Conservation (phyloP, 2,113 vertebrate species). For the Grammomys surdaster region DNA sequence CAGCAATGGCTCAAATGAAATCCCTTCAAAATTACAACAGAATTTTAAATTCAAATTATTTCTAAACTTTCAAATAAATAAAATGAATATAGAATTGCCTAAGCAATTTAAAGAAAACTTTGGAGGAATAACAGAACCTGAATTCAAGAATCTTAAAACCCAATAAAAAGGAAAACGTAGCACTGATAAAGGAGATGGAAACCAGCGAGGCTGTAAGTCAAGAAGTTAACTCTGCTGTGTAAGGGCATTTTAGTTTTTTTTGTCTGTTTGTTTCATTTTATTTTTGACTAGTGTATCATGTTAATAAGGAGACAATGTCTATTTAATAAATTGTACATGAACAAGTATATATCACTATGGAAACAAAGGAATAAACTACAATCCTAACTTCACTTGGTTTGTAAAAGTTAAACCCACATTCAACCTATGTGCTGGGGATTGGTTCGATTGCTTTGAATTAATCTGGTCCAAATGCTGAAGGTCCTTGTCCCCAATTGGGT, state of each 20-base stretch:
- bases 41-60: conserved; percentile 49
- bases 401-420: background rate
- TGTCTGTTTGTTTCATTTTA: background rate
- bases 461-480: too few species aligned
- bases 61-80: conserved; percentile 5
- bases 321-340: background rate
- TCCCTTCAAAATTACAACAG: conserved; percentile 23
- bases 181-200: background rate
- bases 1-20: background rate
- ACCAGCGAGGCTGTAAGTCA: background rate
- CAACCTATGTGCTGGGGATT: background rate
- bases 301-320: background rate
- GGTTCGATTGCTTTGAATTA: too few species aligned
- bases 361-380: conserved; percentile 22
- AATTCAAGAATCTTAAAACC: conserved; percentile 11
- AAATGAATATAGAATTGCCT: background rate
- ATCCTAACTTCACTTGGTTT: background rate
- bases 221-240: background rate
- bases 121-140: background rate
- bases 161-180: background rate
- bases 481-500: too few species aligned
- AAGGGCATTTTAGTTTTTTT: background rate
- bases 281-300: background rate
- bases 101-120: background rate
- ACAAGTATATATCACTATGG: background rate